Conservation (phyloP, 1,140 invertebrate species). For the Zaprionus taronus region DNA sequence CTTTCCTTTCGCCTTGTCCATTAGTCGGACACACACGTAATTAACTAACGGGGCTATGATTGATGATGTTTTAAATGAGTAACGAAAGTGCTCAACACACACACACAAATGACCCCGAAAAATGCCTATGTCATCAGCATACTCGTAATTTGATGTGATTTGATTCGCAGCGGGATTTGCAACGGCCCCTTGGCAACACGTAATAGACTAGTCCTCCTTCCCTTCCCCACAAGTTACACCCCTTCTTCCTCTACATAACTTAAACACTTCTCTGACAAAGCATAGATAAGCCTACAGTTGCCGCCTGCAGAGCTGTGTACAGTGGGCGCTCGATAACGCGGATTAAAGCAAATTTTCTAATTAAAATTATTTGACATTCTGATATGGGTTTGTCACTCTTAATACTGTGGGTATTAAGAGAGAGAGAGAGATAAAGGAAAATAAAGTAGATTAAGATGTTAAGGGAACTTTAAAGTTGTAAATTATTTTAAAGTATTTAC, state of each 20-base stretch:
- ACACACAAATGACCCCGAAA: slow-evolving; percentile 32
- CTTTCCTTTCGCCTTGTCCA: slow-evolving; percentile 43
- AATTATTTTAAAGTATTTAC: too few species aligned
- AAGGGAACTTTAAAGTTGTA: neutral
- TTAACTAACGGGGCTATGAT: slow-evolving; percentile 77
- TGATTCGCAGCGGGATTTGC: slow-evolving; percentile 35
- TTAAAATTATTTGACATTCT: slow-evolving; percentile 2
- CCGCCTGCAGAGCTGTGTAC: neutral
- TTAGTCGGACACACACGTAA: slow-evolving; percentile 63
- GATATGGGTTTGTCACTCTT: neutral
- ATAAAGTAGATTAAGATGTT: neutral
- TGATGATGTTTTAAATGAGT: slow-evolving; percentile 82
- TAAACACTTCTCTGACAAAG: neutral
- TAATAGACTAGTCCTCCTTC: neutral
- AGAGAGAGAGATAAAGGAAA: neutral
- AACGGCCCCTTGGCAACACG: slow-evolving; percentile 8
- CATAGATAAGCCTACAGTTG: slow-evolving; percentile 5
- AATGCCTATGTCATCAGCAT: slow-evolving; percentile 54
- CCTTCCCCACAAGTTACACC: neutral
- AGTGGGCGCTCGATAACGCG: neutral
- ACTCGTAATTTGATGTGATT: slow-evolving; percentile 46
- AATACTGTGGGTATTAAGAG: neutral
- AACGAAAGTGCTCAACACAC: slow-evolving; percentile 37
- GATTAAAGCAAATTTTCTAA: neutral
- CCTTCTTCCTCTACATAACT: neutral